Evolutionary conservation across 1,140 invertebrate species (phyloP), one percentile per base, ranked within the genome.

Genomic region (Wasmannia auropunctata): DNA sequence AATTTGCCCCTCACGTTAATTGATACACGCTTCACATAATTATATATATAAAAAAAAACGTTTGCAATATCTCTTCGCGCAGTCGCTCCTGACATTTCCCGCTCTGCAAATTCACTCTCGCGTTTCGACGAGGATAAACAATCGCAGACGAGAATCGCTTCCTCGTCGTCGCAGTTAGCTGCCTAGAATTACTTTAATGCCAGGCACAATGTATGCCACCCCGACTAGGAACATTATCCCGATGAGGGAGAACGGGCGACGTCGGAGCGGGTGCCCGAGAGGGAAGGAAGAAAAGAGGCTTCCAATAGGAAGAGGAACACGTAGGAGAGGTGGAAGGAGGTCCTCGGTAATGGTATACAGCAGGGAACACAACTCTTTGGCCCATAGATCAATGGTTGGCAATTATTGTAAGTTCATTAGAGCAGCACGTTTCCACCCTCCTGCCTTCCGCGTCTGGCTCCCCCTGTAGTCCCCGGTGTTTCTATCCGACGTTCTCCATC

Each of bases 341-440:
- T 54, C 11, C 65, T 85, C 72, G 72, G 87, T 88, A 92, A 92
- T 89, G 80, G 91, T 90, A 83, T 69, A 86, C 76, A 91, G 83
- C 83, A 79, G 86, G 80, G 79, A 89, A 87, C 81, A 86, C 83
- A 93, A 93, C 93, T 94, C 92, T 93, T 93, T 92, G 91, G 92
- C 87, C 92, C 93, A 95, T 94, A 94, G 94, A 95, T 95, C 94
- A 94, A 95, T 95, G 93, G 94, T 91, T 95, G 93, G 94, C 92
- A 95, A 95, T 95, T 95, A 95, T 95, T 94, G 95, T 94, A 95
- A 95, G 94, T 94, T 95, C 94, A 94, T 95, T 95, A 94, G 93
- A 95, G 92, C 89, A 88, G 87, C 70, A 77, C 75, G 81, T 83
- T 67, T 85, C 79, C 49, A 46, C 43, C 51, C 72, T 67, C 63